A percentile compares a stretch with the other conserved stretches of the same genome.
phyloP scores from a whole-genome alignment of 2,797 vertebrate genomes.

The Epinephelus awoara region DNA sequence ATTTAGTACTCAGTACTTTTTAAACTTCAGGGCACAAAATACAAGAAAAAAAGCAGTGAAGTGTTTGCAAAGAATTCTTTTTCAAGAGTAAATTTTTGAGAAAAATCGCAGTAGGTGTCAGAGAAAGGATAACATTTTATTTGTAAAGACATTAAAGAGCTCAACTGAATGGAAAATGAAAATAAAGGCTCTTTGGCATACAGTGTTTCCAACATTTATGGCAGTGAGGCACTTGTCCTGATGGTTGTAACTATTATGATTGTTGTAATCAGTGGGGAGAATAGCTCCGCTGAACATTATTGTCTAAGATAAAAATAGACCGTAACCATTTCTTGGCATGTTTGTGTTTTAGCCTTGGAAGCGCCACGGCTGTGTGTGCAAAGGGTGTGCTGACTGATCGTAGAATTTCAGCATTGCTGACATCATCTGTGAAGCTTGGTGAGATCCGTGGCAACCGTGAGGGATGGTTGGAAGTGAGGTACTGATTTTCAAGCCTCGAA shows the following conservation, averaged over 20 bases:
- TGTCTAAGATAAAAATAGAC: constrained; percentile 32
- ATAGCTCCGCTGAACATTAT: constrained; percentile 12
- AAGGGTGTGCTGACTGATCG: constrained; percentile 15
- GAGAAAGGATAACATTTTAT: constrained; percentile 2
- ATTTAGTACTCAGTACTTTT: too few relatives aligned
- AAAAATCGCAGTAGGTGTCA: constrained; percentile 9
- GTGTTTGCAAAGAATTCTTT: neutral
- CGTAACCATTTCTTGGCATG: constrained; percentile 19
- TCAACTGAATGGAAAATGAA: constrained; percentile 2
- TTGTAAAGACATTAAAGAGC: constrained; percentile 4
- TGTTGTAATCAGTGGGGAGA: constrained; percentile 29
- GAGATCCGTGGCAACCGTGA: neutral
- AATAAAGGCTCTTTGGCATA: constrained; percentile 15
- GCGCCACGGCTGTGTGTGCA: neutral
- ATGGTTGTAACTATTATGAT: constrained; percentile 28
- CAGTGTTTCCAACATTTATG: constrained; percentile 10
- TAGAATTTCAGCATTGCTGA: constrained; percentile 6
- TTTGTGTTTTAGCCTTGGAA: neutral
- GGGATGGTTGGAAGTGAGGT: constrained; percentile 6
- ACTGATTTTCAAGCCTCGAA: constrained; percentile 17
- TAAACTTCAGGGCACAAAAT: too few relatives aligned
- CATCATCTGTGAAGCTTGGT: neutral
- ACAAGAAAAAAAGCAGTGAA: too few relatives aligned
- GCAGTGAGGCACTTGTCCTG: constrained; percentile 16
- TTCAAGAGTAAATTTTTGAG: constrained; percentile 11